Evolutionary conservation across 1,140 invertebrate species (phyloP).

Genomic region (Anadara kagoshimensis): DNA sequence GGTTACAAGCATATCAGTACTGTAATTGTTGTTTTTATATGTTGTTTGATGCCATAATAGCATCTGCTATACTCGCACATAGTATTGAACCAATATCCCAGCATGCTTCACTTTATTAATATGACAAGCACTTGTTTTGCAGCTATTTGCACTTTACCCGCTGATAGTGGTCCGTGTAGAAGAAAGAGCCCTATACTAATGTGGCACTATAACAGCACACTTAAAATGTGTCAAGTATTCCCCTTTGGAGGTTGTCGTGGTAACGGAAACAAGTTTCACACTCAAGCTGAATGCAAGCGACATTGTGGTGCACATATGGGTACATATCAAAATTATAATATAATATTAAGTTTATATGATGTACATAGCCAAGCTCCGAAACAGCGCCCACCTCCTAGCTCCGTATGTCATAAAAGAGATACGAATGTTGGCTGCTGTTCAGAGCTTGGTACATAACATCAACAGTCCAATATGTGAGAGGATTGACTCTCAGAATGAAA

Average conservation of each 20-base stretch:
- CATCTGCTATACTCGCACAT: neutral
- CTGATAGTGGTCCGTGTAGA: slow-evolving; percentile 86
- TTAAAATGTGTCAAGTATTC: slow-evolving; percentile 87
- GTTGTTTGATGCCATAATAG: neutral
- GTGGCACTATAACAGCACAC: slow-evolving; percentile 86
- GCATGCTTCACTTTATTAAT: neutral
- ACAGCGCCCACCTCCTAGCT: too few species aligned
- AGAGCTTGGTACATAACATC: too few species aligned
- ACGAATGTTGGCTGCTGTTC: too few species aligned
- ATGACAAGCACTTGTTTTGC: slow-evolving; percentile 22
- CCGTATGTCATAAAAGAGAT: too few species aligned
- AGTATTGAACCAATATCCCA: neutral
- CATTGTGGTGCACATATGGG: slow-evolving; percentile 81
- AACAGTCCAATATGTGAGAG: too few species aligned
- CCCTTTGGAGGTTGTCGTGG: slow-evolving; percentile 91
- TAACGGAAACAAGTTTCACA: slow-evolving; percentile 93
- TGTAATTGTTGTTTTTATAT: too few species aligned
- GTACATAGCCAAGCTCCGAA: too few species aligned
- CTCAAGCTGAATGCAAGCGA: slow-evolving; percentile 85
- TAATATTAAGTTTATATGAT: too few species aligned
- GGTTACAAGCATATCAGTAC: too few species aligned
- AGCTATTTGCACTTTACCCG: slow-evolving; percentile 74
- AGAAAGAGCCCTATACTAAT: slow-evolving; percentile 82
- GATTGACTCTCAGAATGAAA: too few species aligned
- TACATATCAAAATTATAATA: slow-evolving; percentile 13